These are phyloP conservation scores for Mormyrops attenuatus DNA, from an alignment of 2,797 vertebrate species.

Conservation along the genomic window DNA sequence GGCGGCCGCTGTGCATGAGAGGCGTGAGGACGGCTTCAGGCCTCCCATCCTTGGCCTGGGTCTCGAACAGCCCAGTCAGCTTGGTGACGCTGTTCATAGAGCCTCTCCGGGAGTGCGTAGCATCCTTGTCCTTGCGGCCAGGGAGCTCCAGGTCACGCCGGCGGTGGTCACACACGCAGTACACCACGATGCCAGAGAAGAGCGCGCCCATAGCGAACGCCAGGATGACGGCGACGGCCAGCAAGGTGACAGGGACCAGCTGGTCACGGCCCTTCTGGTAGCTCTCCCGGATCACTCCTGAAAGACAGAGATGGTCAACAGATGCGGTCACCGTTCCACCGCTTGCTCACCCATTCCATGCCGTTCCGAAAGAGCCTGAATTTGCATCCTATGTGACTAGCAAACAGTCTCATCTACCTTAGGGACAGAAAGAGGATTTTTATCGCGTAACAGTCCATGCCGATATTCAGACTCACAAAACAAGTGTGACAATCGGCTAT, in stretches of 20 bases:
- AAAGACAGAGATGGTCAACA: conserved; percentile 56
- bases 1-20: conserved; percentile 91
- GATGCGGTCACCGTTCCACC: neutral
- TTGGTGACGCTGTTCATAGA: conserved; percentile 98
- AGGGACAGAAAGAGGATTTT: neutral
- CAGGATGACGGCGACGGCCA: conserved; percentile 93
- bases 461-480: neutral
- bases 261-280: conserved; percentile 94
- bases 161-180: conserved; percentile 92
- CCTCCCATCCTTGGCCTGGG: conserved; percentile 86
- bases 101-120: conserved; percentile 73
- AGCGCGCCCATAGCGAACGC: conserved; percentile 95
- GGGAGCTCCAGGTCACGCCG: conserved; percentile 74
- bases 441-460: neutral
- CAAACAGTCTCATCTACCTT: neutral
- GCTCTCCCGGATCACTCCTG: conserved; percentile 98
- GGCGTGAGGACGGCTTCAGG: conserved; percentile 90
- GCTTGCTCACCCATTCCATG: neutral
- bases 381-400: neutral
- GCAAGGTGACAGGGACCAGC: conserved; percentile 88
- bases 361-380: neutral
- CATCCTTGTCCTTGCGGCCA: conserved; percentile 85
- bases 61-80: conserved; percentile 89
- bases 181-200: conserved; percentile 93
- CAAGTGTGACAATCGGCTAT: conserved; percentile 1